These are phyloP conservation scores for Porites evermanni DNA, from an alignment of 92 coral and sea anemone species.

Conservation along the genomic window DNA sequence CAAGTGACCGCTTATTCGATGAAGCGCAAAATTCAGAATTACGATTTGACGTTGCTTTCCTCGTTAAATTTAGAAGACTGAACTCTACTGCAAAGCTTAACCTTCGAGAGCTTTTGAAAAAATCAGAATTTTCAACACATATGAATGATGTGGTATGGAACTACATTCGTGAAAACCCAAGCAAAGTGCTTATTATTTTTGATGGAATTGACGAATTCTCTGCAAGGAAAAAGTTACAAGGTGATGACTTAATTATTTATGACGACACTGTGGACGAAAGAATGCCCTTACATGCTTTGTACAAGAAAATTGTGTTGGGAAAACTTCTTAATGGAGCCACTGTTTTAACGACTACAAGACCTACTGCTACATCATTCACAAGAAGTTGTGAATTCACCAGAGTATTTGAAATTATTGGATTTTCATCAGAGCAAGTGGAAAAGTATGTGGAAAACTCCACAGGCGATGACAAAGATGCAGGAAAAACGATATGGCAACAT, in stretches of 20 bases:
- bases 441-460: conserved; percentile 15
- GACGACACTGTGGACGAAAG: background rate
- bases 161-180: conserved; percentile 19
- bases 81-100: conserved; percentile 5
- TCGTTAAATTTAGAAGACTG: conserved; percentile 33
- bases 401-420: conserved; percentile 17
- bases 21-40: background rate
- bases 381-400: background rate
- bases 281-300: conserved; percentile 4
- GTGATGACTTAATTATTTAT: background rate
- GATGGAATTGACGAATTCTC: conserved; percentile 61
- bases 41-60: background rate
- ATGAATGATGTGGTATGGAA: conserved; percentile 20
- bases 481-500: background rate
- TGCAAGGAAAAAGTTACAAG: background rate
- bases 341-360: conserved; percentile 24
- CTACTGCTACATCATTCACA: background rate
- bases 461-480: background rate
- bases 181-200: conserved; percentile 34
- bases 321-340: background rate
- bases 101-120: conserved; percentile 30
- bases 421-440: conserved; percentile 5
- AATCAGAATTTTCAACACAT: background rate
- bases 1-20: background rate
- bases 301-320: background rate